Conservation (phyloP, 2,113 vertebrate genomes). For the Urocolius indicus region DNA sequence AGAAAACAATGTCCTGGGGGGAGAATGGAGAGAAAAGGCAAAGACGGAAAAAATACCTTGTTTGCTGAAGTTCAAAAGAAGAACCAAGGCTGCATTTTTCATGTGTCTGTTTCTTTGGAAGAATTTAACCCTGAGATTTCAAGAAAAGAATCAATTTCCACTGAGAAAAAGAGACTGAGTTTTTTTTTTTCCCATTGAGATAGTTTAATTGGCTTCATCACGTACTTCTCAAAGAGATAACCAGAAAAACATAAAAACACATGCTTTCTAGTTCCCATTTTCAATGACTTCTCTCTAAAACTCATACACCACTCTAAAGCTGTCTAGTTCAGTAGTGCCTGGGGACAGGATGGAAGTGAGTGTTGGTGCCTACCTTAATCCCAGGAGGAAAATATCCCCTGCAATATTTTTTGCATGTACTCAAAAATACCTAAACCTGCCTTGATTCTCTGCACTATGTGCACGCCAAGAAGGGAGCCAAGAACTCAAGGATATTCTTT, state of each 20-base stretch:
- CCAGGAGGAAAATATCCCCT: not conserved
- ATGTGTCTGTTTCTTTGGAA: not conserved
- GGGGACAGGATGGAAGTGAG: not conserved
- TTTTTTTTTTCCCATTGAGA: not conserved
- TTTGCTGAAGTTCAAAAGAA: not conserved
- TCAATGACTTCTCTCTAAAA: not conserved
- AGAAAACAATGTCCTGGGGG: not conserved
- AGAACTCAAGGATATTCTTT: conserved; percentile 7
- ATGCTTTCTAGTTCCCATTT: not conserved
- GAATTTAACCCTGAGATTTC: not conserved
- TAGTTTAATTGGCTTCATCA: not conserved
- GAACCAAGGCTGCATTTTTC: not conserved
- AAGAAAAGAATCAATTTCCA: not conserved
- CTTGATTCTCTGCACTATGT: not conserved
- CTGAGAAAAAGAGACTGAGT: not conserved
- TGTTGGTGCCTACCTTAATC: not conserved
- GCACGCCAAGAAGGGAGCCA: conserved; percentile 15
- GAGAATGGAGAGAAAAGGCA: not conserved
- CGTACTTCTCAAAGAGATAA: not conserved
- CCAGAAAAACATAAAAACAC: not conserved
- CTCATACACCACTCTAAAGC: not conserved
- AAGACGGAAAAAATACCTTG: not conserved
- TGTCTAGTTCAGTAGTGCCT: not conserved
- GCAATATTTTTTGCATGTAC: conserved; percentile 22
- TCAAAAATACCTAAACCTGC: not conserved